These are phyloP conservation scores for Eupithecia inturbata DNA, from an alignment of 2,888 invertebrate genomes.

Conservation along the genomic window DNA sequence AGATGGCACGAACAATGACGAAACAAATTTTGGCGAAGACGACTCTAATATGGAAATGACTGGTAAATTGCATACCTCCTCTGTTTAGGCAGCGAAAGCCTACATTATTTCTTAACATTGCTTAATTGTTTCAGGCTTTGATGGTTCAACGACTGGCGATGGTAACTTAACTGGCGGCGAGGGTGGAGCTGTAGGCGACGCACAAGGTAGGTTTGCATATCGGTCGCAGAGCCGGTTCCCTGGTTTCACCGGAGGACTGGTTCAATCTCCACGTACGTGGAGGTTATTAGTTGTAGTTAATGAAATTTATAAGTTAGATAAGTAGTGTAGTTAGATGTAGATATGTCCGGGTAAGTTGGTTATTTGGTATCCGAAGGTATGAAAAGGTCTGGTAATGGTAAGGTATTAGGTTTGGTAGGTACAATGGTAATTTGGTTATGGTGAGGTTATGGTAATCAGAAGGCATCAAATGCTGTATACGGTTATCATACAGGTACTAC, in stretches of 20 bases:
- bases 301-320: slow-evolving; percentile 75
- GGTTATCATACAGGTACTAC: too few species aligned
- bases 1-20: slow-evolving; percentile 86
- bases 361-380: neutral
- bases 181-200: slow-evolving; percentile 83
- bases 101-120: neutral
- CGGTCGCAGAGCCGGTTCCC: slow-evolving; percentile 29
- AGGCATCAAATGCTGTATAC: too few species aligned
- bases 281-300: slow-evolving; percentile 58
- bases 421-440: neutral
- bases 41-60: slow-evolving; percentile 87
- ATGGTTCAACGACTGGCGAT: slow-evolving; percentile 80
- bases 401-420: slow-evolving; percentile 9
- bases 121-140: slow-evolving; percentile 67
- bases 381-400: slow-evolving; percentile 16
- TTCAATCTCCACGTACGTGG: slow-evolving; percentile 50
- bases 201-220: slow-evolving; percentile 82
- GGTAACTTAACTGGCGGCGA: slow-evolving; percentile 80
- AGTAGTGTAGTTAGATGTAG: slow-evolving; percentile 39
- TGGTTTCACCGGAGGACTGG: slow-evolving; percentile 31
- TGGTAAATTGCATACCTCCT: slow-evolving; percentile 57
- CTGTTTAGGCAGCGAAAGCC: too few species aligned
- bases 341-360: slow-evolving; percentile 27
- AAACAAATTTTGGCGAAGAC: slow-evolving; percentile 86
- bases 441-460: too few species aligned